Evolutionary conservation across 2,797 vertebrate genomes (phyloP), one percentile per base, ranked within the genome.

Genomic region (Apogon hyalosoma): DNA sequence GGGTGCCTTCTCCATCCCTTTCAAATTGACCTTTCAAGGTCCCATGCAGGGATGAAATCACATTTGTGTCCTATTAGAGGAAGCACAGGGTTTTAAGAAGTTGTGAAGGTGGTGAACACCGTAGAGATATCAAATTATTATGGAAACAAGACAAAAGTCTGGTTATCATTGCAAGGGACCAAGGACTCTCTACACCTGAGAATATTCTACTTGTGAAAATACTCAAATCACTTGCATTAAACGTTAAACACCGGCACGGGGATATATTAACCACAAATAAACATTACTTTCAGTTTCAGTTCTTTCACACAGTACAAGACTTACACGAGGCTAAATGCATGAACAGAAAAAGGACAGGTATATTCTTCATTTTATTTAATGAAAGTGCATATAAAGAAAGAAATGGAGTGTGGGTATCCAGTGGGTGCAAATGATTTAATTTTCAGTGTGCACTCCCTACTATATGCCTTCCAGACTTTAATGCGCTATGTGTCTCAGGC

Each of bases 21-120:
- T 63, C 50, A 85, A 86, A 86, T 87, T 73, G 80, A 85, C 80
- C 83, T 69, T 82, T 90, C 80, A 87, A 84, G 82, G 87, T 83
- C 75, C 86, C 50, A 38, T 71, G 67, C 62, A 56, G 75, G 56
- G 74, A 53, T 69, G 11, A 79, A 85, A 88, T 86, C 80, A 52
- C 60, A 83, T 91, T 80, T 84, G 54, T 77, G 38, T 18, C 42
- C 62, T 50, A 87, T 85, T 82, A 83, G 43, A 75, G 46, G 54
- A 83, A 75, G 59, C 60, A 38, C 16, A 43, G 14, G 51, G 52
- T 79, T 77, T 83, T 49, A 40, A 55, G 21, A 77, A 81, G 82
- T 47, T 52, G 59, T 55, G 52, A 66, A 47, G 52, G 53, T 16
- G 16, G 14, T 31, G 53, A 68, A 62, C 36, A 60, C 59, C 46